phyloP scores from a whole-genome alignment of 2,113 vertebrate genomes.

The Cavia aperea region DNA sequence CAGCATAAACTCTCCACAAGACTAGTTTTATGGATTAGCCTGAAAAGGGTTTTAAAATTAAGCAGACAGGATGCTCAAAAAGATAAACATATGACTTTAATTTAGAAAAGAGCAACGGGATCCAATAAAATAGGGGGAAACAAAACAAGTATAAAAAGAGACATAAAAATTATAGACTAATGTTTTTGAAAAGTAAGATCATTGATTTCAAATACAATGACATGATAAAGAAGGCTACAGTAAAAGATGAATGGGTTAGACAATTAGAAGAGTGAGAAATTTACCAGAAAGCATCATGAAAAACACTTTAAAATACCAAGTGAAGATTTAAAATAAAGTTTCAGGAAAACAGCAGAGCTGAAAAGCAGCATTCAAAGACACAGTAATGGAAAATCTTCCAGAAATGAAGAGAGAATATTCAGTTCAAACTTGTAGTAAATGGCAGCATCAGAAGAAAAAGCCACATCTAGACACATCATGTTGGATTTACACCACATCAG shows the following conservation, averaged over 20 bases:
- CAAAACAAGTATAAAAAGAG: constrained; percentile 8
- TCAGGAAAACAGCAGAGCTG: background rate
- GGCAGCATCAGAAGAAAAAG: background rate
- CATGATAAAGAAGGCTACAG: background rate
- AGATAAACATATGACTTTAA: background rate
- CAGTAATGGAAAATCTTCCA: background rate
- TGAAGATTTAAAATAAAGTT: background rate
- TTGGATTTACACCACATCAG: background rate
- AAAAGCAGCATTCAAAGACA: background rate
- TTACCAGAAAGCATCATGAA: background rate
- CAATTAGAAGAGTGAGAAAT: background rate
- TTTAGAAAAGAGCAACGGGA: background rate
- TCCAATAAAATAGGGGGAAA: background rate
- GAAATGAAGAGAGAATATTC: background rate
- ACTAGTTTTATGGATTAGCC: background rate
- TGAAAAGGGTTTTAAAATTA: background rate
- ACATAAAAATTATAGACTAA: background rate
- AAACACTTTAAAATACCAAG: background rate
- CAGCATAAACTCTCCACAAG: background rate
- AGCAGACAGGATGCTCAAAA: background rate
- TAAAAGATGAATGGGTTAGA: background rate
- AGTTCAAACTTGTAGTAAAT: background rate
- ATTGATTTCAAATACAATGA: constrained; percentile 21
- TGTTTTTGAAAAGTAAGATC: constrained; percentile 10
- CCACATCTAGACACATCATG: background rate